Evolutionary conservation across 2,797 vertebrate species (phyloP), one percentile per base, ranked within the genome.

Genomic region (Avahi laniger): DNA sequence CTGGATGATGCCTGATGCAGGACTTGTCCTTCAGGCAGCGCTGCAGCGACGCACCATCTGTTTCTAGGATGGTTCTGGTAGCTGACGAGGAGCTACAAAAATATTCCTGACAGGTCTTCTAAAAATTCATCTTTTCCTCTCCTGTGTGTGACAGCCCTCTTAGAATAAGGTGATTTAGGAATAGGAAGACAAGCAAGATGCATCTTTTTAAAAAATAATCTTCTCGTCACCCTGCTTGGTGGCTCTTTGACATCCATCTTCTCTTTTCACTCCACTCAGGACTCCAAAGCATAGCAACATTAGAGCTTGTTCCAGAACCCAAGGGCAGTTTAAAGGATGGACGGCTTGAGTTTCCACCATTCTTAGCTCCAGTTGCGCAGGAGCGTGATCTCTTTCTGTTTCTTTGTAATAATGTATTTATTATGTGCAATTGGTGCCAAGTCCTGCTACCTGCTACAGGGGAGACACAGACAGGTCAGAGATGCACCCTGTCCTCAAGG

Each of bases 1-100:
- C 41, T 0, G 2, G 59, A 43, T 65, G 84, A 79, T 2, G 79
- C 93, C 88, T 33, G 75, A 52, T 80, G 59, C 43, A 93, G 91
- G 57, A 95, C 41, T 59, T 1, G 89, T 93, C 97, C 96, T 97
- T 96, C 91, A 75, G 76, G 83, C 54, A 65, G 92, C 92, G 89
- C 75, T 73, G 87, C 94, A 81, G 48, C 72, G 52, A 91, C 72
- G 86, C 24, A 24, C 98, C 96, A 97, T 98, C 98, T 98, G 98
- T 93, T 98, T 97, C 94, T 67, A 35, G 72, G 91, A 97, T 96
- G 97, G 97, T 89, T 96, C 93, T 89, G 65, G 85, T 89, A 94
- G 54, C 67, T 54, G 20, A 48, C 90, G 69, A 97, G 97, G 50
- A 96, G 81, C 92, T 67, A 65, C 94, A 91, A 93, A 98, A 98